These are phyloP conservation scores for Torymus texanus DNA, from an alignment of 2,888 invertebrate genomes.

Conservation along the genomic window DNA sequence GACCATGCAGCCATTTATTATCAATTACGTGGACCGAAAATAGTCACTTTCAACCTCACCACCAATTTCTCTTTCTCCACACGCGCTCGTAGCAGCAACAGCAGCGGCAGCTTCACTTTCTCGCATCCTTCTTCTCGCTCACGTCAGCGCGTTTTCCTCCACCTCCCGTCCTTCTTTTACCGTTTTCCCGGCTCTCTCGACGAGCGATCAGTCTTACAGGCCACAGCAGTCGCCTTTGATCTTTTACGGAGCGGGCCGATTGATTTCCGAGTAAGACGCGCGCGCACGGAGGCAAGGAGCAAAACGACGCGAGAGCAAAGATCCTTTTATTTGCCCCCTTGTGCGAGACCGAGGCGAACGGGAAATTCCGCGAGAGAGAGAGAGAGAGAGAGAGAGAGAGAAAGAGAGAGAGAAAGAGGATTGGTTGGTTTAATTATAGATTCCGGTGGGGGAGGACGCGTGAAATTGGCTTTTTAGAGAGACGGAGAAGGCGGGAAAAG, in stretches of 20 bases:
- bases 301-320: too few species aligned
- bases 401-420: background rate
- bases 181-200: slow-evolving; percentile 29
- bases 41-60: background rate
- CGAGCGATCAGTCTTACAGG: slow-evolving; percentile 21
- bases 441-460: background rate
- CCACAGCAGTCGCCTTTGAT: slow-evolving; percentile 46
- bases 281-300: too few species aligned
- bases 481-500: too few species aligned
- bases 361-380: slow-evolving; percentile 14
- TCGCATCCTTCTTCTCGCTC: slow-evolving; percentile 11
- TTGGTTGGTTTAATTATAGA: slow-evolving; percentile 32
- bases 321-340: slow-evolving; percentile 14
- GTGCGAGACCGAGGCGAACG: slow-evolving; percentile 1
- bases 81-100: too few species aligned
- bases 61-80: slow-evolving; percentile 45
- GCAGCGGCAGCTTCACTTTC: slow-evolving; percentile 27
- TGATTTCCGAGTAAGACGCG: slow-evolving; percentile 51
- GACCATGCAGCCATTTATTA: too few species aligned
- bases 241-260: slow-evolving; percentile 46
- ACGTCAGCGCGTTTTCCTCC: slow-evolving; percentile 1
- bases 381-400: slow-evolving; percentile 15
- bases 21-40: background rate
- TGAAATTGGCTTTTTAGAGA: background rate
- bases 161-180: slow-evolving; percentile 8